Conservation (phyloP, 2,113 vertebrate genomes). For the Mastomys coucha region DNA sequence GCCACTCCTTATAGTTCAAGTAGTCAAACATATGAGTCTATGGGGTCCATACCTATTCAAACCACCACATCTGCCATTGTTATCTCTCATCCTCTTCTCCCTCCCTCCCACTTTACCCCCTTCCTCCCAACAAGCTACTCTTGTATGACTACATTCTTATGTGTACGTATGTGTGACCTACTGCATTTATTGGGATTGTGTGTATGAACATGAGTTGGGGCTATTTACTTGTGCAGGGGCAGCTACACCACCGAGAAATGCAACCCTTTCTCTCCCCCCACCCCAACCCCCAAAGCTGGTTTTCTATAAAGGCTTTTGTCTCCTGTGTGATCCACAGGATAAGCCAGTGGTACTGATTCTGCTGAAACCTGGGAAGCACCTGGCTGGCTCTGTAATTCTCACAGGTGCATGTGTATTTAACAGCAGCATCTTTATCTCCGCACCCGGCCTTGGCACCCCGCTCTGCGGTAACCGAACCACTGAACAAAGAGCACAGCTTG, state of each 20-base stretch:
- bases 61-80: not conserved
- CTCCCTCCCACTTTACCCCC: not conserved
- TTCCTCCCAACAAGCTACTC: not conserved
- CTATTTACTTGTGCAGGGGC: not conserved
- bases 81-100: not conserved
- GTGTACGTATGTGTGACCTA: not conserved
- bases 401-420: conserved; percentile 51
- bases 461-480: conserved; percentile 56
- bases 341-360: not conserved
- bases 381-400: conserved; percentile 44
- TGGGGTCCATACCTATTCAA: not conserved
- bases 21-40: not conserved
- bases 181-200: not conserved
- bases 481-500: conserved; percentile 53
- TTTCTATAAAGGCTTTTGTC: conserved; percentile 25
- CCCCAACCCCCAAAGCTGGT: not conserved
- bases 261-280: too few species aligned
- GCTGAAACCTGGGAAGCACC: conserved; percentile 59
- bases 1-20: not conserved
- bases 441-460: not conserved
- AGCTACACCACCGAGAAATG: not conserved
- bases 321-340: not conserved
- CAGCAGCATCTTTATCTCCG: conserved; percentile 54
- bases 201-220: not conserved
- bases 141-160: not conserved